Base-by-base conservation (phyloP, 2,888 invertebrate species). In the Atherix ibis region DNA sequence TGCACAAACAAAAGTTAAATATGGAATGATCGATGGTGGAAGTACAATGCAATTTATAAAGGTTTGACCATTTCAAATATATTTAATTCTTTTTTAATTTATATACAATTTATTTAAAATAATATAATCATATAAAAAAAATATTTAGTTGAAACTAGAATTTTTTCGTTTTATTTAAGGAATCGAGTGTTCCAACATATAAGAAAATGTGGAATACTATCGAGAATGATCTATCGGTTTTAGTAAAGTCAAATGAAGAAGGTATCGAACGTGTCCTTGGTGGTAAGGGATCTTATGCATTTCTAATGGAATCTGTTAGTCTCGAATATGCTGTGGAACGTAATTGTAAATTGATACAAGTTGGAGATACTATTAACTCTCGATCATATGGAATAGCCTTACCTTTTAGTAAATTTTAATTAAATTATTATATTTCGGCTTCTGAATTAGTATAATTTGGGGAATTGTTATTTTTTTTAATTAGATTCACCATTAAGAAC, bases 371-470 rank as follows among this genome's bases (percentile, higher is more conserved):
- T 50, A 62, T 94, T 39, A 91, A 92, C 60, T 79, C 80, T 25
- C 92, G 92, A 56, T 91, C 89, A 41, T 94, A 92, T 52, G 92
- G 92, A 31, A 85, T 94, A 39, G 92, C 89, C 1, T 79, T 89
- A 73, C 85, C 85, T 3, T 78, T 82, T 50, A 79, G 91, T 91
- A 63, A 71, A 77, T 66, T 56, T 46, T 6, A 24, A 17, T 18
- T 5, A 9, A 18, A 22, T 14, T 22, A 5, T 9, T 6, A 10
- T 25, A 25, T 26, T 10, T 27, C 14, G 13, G 19, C 4, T 18
- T 26, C 15, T 32, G 18, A 25, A 28, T 37, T 32, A 19, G 18
- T n/a, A n/a, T n/a, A n/a, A n/a, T n/a, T n/a, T n/a, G n/a, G n/a
- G n/a, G n/a, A n/a, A n/a, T n/a, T n/a, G n/a, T n/a, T n/a, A n/a